Evolutionary conservation across 1,140 invertebrate species (phyloP).

Genomic region (Drosophila tristis): DNA sequence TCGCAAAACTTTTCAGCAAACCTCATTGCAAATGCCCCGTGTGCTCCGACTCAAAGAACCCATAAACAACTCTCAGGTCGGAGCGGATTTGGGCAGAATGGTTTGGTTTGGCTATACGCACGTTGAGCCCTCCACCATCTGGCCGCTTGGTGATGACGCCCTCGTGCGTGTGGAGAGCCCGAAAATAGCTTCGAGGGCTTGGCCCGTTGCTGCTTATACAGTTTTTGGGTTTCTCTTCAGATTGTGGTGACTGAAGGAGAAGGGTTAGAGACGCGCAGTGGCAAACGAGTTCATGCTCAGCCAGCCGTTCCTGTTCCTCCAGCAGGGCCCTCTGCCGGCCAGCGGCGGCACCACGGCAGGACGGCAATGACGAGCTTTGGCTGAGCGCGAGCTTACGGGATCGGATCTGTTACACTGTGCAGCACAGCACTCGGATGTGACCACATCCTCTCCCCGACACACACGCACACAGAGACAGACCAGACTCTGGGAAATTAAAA

Average conservation of each 20-base stretch:
- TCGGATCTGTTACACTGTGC: constrained; percentile 29
- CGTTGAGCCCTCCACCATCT: constrained; percentile 18
- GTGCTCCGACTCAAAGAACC: constrained; percentile 52
- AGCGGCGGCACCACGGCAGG: constrained; percentile 55
- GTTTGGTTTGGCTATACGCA: constrained; percentile 41
- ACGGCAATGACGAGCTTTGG: constrained; percentile 52
- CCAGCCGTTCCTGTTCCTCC: background rate
- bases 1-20: constrained; percentile 33
- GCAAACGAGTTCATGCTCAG: too few species aligned
- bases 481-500: constrained; percentile 48
- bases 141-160: constrained; percentile 28
- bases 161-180: constrained; percentile 37
- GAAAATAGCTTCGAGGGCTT: constrained; percentile 64
- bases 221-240: constrained; percentile 14
- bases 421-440: constrained; percentile 19
- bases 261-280: too few species aligned
- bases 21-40: constrained; percentile 49
- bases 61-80: constrained; percentile 56
- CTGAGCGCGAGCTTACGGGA: constrained; percentile 57
- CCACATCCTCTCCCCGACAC: constrained; percentile 42
- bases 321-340: constrained; percentile 70
- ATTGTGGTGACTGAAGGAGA: too few species aligned
- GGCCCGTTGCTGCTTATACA: constrained; percentile 41
- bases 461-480: constrained; percentile 13
- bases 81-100: constrained; percentile 36